phyloP scores from a whole-genome alignment of 53 echinoderm and acorn worm genomes.

The Henricia sp. region DNA sequence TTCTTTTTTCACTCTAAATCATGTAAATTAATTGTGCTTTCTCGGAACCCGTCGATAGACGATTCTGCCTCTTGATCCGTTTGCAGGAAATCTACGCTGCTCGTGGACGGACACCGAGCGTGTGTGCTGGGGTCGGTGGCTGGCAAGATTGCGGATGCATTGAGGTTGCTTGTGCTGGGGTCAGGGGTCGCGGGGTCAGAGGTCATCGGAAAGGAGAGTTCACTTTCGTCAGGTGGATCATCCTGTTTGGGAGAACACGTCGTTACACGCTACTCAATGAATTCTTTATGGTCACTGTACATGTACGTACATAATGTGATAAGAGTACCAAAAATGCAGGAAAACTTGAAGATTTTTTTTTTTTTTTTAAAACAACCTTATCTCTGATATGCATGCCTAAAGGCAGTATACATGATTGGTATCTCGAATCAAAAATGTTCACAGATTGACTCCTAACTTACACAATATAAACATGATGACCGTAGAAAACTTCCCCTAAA shows the following conservation, averaged over 20 bases:
- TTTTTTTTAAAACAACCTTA: no score
- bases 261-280: no score
- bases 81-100: conserved; percentile 72
- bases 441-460: no score
- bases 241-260: conserved; percentile 62
- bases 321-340: no score
- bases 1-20: conserved; percentile 77
- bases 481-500: no score
- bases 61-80: conserved; percentile 57
- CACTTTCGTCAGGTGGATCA: conserved; percentile 93
- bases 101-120: conserved; percentile 58
- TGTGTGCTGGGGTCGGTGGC: conserved; percentile 37
- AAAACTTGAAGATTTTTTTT: no score
- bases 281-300: no score
- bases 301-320: no score
- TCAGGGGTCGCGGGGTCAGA: conserved; percentile 76
- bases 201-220: conserved; percentile 80
- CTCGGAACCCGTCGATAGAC: conserved; percentile 69
- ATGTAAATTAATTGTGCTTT: conserved; percentile 97
- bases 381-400: no score
- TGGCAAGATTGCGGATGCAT: conserved; percentile 76
- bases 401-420: no score
- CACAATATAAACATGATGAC: no score
- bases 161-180: conserved; percentile 73
- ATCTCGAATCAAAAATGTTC: no score